These are phyloP conservation scores for Ophioninae sp. DNA, from an alignment of 2,888 invertebrate genomes.

Conservation along the genomic window DNA sequence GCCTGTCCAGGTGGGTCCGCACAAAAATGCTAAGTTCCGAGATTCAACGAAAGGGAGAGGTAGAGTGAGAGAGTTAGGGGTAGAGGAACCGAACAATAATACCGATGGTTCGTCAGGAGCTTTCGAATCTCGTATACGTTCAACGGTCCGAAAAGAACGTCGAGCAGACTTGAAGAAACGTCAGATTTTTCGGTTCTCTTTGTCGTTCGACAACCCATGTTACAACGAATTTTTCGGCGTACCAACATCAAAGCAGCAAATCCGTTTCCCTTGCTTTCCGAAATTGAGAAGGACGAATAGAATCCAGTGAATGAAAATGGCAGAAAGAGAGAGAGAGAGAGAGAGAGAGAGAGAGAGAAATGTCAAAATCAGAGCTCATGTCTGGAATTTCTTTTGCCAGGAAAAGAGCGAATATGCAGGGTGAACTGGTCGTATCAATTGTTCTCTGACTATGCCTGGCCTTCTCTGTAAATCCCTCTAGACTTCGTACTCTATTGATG, in stretches of 20 bases:
- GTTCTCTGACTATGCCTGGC: conserved; percentile 22
- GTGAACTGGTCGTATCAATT: conserved; percentile 17
- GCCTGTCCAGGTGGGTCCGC: conserved; percentile 8
- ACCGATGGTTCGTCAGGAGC: not conserved
- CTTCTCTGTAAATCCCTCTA: not conserved
- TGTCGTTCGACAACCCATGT: conserved; percentile 19
- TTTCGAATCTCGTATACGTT: not conserved
- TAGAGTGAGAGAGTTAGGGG: not conserved
- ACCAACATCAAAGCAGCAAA: conserved; percentile 42
- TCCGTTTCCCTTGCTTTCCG: conserved; percentile 40
- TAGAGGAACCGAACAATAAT: not conserved
- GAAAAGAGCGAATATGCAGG: not conserved
- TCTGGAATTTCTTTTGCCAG: conserved; percentile 14
- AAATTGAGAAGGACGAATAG: not conserved
- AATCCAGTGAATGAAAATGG: not conserved
- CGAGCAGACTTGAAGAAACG: conserved; percentile 26
- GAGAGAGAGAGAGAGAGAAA: conserved; percentile 8
- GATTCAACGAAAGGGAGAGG: not conserved
- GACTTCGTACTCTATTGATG: conserved; percentile 2
- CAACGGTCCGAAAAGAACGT: not conserved
- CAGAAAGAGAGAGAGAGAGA: conserved; percentile 12
- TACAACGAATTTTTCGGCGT: conserved; percentile 58
- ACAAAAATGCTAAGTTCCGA: conserved; percentile 24
- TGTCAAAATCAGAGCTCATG: conserved; percentile 6
- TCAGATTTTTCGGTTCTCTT: conserved; percentile 39